Evolutionary conservation across 2,113 vertebrate species (phyloP), one percentile per base, ranked within the genome.

Genomic region (Pluvialis apricaria): DNA sequence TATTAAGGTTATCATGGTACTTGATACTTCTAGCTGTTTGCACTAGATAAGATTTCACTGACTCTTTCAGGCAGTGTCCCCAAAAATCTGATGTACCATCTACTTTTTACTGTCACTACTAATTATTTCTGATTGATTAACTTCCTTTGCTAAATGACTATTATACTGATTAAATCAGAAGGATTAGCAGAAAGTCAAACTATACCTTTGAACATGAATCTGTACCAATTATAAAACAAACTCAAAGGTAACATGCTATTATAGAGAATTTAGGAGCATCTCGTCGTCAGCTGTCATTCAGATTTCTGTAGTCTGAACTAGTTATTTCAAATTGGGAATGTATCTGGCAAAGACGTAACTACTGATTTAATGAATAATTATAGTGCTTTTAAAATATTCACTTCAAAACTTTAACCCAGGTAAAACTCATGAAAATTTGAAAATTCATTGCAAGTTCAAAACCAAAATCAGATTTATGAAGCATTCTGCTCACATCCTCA

Each of bases 81-180:
- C 44, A 68, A 64, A 92, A 55, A 32, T 62, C 19, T 42, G 15
- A 76, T 11, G 44, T 44, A 80, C 17, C 38, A 32, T 52, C 36
- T 82, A 36, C 64, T 47, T 82, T 82, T 49, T 79, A 54, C 38
- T 51, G 13, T 42, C 54, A 60, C 88, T 54, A 47, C 22, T 80
- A 66, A 88, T 88, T 80, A 93, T 73, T 92, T 92, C 83, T 83
- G 80, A 80, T 34, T 84, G 11, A 84, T 82, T 85, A 88, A 61
- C 36, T 65, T 71, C 31, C 61, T 69, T 90, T 52, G 52, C 11
- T 57, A 58, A 83, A 73, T 52, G 11, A 72, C 40, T 77, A 22
- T 88, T 65, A 73, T 10, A 65, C 16, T 42, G 28, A 91, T 71
- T 79, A 76, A 62, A 85, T 82, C 60, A 28, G 34, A 91, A 81